A percentile compares a stretch with the other conserved stretches of the same genome.
Evolutionary conservation across 2,113 vertebrate genomes (phyloP).

Genomic region (Pachypanchax playfairii): DNA sequence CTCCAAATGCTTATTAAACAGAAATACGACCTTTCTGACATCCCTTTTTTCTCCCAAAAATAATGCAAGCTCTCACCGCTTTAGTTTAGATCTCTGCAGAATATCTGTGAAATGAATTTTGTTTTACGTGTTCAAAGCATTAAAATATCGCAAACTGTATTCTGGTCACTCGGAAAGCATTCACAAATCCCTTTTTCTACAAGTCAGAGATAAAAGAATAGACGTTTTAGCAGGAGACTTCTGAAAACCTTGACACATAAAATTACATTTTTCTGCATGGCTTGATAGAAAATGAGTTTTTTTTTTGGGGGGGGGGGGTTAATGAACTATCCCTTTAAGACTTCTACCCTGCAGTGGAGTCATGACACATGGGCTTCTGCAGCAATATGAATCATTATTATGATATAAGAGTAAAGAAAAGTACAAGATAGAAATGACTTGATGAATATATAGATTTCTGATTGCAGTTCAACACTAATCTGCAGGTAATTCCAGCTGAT

Average conservation of each 20-base stretch:
- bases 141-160: background rate
- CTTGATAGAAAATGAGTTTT: conserved; percentile 15
- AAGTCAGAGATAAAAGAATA: conserved; percentile 6
- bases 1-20: background rate
- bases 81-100: conserved; percentile 18
- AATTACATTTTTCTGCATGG: conserved; percentile 31
- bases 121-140: background rate
- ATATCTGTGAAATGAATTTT: background rate
- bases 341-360: conserved; percentile 20
- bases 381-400: conserved; percentile 34
- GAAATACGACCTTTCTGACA: conserved; percentile 8
- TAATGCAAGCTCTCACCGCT: conserved; percentile 15
- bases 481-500: too few relatives aligned
- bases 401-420: conserved; percentile 20
- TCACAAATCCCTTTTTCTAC: background rate
- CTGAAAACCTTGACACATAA: conserved; percentile 35
- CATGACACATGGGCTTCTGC: conserved; percentile 35
- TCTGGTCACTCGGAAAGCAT: conserved; percentile 1
- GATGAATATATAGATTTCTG: background rate
- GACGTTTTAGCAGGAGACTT: conserved; percentile 21
- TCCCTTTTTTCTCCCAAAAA: conserved; percentile 3
- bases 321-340: conserved; percentile 40
- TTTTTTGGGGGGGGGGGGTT: conserved; percentile 16
- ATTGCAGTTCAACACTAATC: background rate
- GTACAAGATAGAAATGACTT: conserved; percentile 15